Percentiles rank a stretch among this genome's conserved stretches.
phyloP scores from a whole-genome alignment of 2,113 vertebrate species.

The Pachypanchax playfairii region DNA sequence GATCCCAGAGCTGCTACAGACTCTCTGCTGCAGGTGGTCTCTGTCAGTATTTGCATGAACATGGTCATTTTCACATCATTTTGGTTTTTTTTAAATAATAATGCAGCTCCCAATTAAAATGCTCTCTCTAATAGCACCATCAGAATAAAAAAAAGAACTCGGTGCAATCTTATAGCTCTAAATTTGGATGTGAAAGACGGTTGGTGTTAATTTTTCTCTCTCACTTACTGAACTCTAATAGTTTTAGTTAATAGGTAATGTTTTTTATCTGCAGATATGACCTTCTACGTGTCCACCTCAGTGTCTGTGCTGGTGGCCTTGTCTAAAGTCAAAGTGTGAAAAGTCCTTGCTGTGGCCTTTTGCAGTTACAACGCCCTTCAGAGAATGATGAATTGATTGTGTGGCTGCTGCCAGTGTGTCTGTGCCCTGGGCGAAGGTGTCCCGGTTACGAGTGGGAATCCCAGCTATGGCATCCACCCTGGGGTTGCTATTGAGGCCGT shows the following conservation, averaged over 20 bases:
- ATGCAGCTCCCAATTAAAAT: conserved; percentile 1
- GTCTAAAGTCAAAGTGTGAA: conserved; percentile 55
- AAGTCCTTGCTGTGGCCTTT: conserved; percentile 74
- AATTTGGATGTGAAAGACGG: no score
- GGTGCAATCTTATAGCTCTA: no score
- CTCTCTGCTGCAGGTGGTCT: conserved; percentile 6
- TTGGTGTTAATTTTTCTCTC: neutral
- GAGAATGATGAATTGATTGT: conserved; percentile 84
- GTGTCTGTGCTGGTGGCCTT: conserved; percentile 66
- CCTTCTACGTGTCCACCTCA: conserved; percentile 39
- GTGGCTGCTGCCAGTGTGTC: conserved; percentile 82
- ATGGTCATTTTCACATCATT: conserved; percentile 25
- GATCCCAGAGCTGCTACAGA: conserved; percentile 4
- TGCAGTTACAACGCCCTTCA: conserved; percentile 71
- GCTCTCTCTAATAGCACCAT: neutral
- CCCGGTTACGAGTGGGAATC: conserved; percentile 84
- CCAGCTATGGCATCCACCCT: conserved; percentile 82
- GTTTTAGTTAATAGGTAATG: neutral
- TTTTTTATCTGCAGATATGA: neutral
- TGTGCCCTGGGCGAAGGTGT: conserved; percentile 81
- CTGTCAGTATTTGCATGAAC: conserved; percentile 1
- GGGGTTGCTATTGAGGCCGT: conserved; percentile 78
- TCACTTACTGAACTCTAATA: neutral
- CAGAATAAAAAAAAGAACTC: no score
- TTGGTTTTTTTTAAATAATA: conserved; percentile 1